Evolutionary conservation across 2,888 invertebrate genomes (phyloP), one percentile per base, ranked within the genome.

Genomic region (Amphiduros pacificus): DNA sequence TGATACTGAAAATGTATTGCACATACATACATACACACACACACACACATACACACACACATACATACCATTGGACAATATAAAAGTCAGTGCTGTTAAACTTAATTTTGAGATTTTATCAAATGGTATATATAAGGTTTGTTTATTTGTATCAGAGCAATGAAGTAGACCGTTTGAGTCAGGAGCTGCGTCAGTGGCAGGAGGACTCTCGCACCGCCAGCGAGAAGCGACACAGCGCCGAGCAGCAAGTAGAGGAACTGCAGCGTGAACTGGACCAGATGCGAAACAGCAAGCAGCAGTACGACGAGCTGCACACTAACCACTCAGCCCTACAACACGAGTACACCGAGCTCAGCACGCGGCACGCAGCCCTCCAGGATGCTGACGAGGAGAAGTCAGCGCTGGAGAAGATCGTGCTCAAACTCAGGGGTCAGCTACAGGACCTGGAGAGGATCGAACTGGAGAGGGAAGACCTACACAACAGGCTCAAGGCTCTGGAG

Each of bases 241-340:
- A 31, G 40, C 26, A n/a, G 3, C 31, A 32, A 22, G 28, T 59
- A 14, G 64, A 63, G 55, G 63, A 66, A 40, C 55, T 73, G 60
- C 67, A 77, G 61, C 55, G 70, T 29, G 75, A 77, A 61, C 68
- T 76, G 20, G 41, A 71, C 2, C 66, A 71, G 9, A 63, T 76
- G 36, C 72, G 74, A 55, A 64, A 67, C 14, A 66, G 71, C 5
- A 74, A 75, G 49, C 66, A 68, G 55, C 71, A 74, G 32, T 67
- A 75, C 51, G 68, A 70, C 41, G 66, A 69, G 17, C 63, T 76
- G 6, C 72, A 73, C 56, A 71, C 71, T 51, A 71, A 74, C 40
- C 71, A 76, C 56, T 20, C 36, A 32, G 32, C 6, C 9, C 20
- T 22, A 11, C 3, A 11, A 14, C 26, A 60, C 17, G 49, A 64